phyloP scores from a whole-genome alignment of 2,797 vertebrate species.

The Parambassis ranga region DNA sequence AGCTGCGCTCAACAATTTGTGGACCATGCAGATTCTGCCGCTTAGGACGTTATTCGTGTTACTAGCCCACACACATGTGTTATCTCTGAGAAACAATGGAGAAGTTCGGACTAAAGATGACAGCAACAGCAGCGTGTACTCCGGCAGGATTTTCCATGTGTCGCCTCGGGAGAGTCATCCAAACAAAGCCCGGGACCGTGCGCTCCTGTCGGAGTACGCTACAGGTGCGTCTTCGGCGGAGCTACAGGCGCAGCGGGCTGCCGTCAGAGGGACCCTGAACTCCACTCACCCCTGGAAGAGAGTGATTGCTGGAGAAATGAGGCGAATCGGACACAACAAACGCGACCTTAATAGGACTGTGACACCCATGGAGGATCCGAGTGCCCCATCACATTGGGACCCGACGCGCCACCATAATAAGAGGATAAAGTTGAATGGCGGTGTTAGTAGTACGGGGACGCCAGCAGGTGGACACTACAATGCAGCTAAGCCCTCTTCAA shows the following conservation, averaged over 20 bases:
- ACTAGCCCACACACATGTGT: conserved; percentile 53
- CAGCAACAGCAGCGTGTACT: conserved; percentile 19
- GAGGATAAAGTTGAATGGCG: conserved; percentile 79
- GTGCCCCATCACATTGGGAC: conserved; percentile 57
- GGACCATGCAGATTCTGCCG: conserved; percentile 78
- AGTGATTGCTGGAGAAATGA: conserved; percentile 43
- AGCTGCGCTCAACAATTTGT: conserved; percentile 37
- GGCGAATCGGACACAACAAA: conserved; percentile 58
- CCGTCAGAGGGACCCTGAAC: conserved; percentile 49
- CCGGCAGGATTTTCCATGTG: conserved; percentile 52
- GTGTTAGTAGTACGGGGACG: conserved; percentile 67
- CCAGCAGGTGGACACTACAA: conserved; percentile 77
- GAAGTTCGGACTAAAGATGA: conserved; percentile 57
- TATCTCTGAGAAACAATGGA: conserved; percentile 55
- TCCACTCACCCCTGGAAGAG: conserved; percentile 63
- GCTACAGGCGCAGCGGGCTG: conserved; percentile 22
- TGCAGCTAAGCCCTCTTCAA: conserved; percentile 69
- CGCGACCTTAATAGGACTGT: conserved; percentile 56
- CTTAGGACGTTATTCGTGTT: conserved; percentile 68
- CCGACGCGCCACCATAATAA: conserved; percentile 66
- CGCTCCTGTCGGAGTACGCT: conserved; percentile 54
- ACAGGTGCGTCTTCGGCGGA: conserved; percentile 76
- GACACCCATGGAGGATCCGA: conserved; percentile 56
- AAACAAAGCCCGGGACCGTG: conserved; percentile 57
- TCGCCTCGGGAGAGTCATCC: conserved; percentile 52